Evolutionary conservation across 1,140 invertebrate species (phyloP).

Genomic region (Rhopalosiphum padi): DNA sequence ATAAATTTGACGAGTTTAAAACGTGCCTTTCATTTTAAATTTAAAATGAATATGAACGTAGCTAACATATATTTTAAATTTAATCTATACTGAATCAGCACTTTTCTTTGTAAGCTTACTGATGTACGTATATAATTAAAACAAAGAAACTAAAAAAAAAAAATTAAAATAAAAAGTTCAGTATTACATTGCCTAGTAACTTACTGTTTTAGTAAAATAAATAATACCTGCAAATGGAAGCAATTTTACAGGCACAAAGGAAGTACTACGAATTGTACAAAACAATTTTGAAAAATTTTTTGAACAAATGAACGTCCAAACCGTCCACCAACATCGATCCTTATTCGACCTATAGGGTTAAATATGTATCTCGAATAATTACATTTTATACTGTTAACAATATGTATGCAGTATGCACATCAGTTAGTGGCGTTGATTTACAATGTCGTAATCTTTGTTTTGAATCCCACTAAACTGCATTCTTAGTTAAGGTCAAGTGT

Average conservation of each 20-base stretch:
- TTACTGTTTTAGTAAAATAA: too few species aligned
- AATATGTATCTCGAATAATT: neutral
- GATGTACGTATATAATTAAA: neutral
- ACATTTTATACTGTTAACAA: neutral
- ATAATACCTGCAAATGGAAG: too few species aligned
- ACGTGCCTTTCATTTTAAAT: neutral
- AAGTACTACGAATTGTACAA: neutral
- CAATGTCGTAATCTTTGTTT: neutral
- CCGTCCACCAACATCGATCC: too few species aligned
- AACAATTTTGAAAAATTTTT: neutral
- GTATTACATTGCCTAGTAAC: neutral
- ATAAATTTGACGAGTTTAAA: neutral
- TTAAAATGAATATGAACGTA: neutral
- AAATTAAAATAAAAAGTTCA: neutral
- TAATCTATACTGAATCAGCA: neutral
- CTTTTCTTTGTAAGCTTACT: neutral
- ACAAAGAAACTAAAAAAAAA: neutral
- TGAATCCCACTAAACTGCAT: neutral
- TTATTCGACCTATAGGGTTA: too few species aligned
- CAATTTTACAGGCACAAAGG: neutral
- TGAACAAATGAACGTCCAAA: neutral
- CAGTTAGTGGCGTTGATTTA: neutral
- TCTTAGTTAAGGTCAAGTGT: neutral
- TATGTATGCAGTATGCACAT: neutral
- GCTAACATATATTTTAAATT: neutral